Evolutionary conservation across 2,888 invertebrate genomes (phyloP).

Genomic region (Chaitophorus viminalis): DNA sequence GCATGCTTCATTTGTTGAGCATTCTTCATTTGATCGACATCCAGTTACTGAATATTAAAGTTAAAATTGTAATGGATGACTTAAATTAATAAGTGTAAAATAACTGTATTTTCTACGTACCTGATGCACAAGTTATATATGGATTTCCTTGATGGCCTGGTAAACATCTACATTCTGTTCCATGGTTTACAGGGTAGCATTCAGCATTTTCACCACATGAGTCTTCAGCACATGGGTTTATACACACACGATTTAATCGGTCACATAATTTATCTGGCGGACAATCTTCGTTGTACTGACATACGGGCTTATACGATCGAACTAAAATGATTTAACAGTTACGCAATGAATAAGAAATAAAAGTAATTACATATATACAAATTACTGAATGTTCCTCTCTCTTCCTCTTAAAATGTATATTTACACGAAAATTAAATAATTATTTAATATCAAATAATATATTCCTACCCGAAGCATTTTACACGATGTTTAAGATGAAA

Average conservation of each 20-base stretch:
- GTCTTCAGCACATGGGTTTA: conserved; percentile 82
- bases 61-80: background rate
- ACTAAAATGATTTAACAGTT: conserved; percentile 67
- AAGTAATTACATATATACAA: too few species aligned
- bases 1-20: conserved; percentile 80
- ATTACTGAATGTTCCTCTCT: too few species aligned
- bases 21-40: conserved; percentile 78
- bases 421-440: too few species aligned
- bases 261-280: conserved; percentile 87
- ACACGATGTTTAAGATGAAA: too few species aligned
- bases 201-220: conserved; percentile 85
- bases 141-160: conserved; percentile 82
- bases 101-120: conserved; percentile 66
- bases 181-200: conserved; percentile 80
- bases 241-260: conserved; percentile 83
- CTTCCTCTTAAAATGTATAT: too few species aligned
- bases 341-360: too few species aligned
- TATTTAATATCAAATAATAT: too few species aligned
- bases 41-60: conserved; percentile 72
- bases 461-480: too few species aligned
- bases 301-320: conserved; percentile 72
- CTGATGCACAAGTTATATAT: conserved; percentile 76
- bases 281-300: conserved; percentile 91
- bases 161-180: conserved; percentile 79
- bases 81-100: background rate